These are phyloP conservation scores for Magallana angulata DNA, from an alignment of 1,140 invertebrate species.

Conservation along the genomic window DNA sequence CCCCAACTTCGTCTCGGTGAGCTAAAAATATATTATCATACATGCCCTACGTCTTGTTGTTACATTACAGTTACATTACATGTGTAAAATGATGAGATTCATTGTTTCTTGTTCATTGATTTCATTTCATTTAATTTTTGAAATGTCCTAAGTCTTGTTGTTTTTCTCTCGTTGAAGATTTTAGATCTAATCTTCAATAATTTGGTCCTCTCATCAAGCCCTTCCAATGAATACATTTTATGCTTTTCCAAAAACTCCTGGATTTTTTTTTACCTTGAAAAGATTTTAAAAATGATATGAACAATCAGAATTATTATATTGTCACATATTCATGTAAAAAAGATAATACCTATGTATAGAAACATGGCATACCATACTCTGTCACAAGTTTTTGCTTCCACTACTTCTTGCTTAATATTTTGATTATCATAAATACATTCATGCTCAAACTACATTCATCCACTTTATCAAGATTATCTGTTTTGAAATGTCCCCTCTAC, in stretches of 20 bases:
- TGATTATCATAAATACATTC: not conserved
- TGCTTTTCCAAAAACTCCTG: not conserved
- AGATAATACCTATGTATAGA: too few relatives aligned
- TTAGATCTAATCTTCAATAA: not conserved
- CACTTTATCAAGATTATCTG: not conserved
- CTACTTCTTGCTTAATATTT: not conserved
- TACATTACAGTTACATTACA: too few relatives aligned
- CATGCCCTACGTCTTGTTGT: too few relatives aligned
- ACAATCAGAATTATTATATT: not conserved
- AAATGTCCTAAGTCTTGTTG: not conserved
- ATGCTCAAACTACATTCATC: not conserved
- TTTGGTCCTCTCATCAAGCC: not conserved
- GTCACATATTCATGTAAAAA: too few relatives aligned
- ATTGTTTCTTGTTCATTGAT: not conserved
- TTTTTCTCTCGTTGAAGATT: slow-evolving; percentile 1
- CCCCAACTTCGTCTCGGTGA: too few relatives aligned
- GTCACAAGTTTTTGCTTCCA: too few relatives aligned
- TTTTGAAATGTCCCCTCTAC: too few relatives aligned
- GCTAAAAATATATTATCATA: too few relatives aligned
- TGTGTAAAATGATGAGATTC: too few relatives aligned
- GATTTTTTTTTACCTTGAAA: not conserved
- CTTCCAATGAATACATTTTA: not conserved
- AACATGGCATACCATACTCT: too few relatives aligned
- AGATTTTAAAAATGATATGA: not conserved
- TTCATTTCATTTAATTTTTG: not conserved